phyloP scores from a whole-genome alignment of 2,797 vertebrate species.

The Thalassophryne amazonica region DNA sequence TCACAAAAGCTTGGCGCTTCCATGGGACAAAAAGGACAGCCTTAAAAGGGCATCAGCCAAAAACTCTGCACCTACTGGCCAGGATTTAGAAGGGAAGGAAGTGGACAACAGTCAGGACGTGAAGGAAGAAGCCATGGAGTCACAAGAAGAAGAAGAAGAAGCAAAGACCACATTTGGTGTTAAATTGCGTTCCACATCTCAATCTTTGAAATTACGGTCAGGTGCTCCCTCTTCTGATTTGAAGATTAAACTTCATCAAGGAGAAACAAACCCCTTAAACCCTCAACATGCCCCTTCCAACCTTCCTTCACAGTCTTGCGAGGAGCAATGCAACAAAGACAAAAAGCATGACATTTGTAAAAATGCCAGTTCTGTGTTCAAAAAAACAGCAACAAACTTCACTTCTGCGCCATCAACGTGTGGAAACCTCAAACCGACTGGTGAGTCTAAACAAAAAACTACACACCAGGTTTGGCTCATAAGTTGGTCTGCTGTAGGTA shows the following conservation, averaged over 20 bases:
- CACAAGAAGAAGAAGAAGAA: constrained; percentile 56
- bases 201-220: constrained; percentile 73
- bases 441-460: constrained; percentile 54
- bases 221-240: constrained; percentile 59
- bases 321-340: constrained; percentile 25
- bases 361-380: constrained; percentile 41
- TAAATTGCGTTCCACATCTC: constrained; percentile 87
- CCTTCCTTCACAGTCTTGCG: constrained; percentile 47
- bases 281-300: constrained; percentile 6
- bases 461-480: no score
- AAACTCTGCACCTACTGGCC: constrained; percentile 1
- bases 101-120: constrained; percentile 25
- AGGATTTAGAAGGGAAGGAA: constrained; percentile 11
- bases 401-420: constrained; percentile 20
- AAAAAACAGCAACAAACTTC: constrained; percentile 70
- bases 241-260: constrained; percentile 71
- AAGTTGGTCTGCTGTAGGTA: no score
- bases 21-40: constrained; percentile 39
- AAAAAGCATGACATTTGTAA: constrained; percentile 35
- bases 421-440: constrained; percentile 32
- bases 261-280: constrained; percentile 53
- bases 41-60: constrained; percentile 36
- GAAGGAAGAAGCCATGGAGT: constrained; percentile 52
- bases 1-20: constrained; percentile 10
- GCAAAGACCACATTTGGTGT: constrained; percentile 82